Base-by-base conservation (phyloP, 2,888 invertebrate species). In the Agrochola macilenta region DNA sequence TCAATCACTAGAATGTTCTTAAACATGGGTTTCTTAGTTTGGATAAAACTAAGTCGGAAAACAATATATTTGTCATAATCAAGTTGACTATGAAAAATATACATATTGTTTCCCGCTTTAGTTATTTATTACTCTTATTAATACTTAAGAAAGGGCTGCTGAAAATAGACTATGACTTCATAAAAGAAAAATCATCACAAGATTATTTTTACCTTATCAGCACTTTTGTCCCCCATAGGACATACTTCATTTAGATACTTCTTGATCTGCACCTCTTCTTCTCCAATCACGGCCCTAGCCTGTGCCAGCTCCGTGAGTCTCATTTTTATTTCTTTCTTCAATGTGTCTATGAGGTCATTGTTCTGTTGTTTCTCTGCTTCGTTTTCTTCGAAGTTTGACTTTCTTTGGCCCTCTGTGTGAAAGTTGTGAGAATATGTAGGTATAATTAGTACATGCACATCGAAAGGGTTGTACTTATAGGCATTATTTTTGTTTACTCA, bases 321-420 rank as follows among this genome's bases (percentile, higher is more conserved):
- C 76, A 97, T 95, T 86, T 97, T 97, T 69, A 98, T 97, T 88
- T 98, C 98, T 89, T 98, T 98, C 93, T 98, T 98, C 43, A 98
- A 93, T 7, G 97, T 97, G 46, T 97, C 93, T 82, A 98, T 98
- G 76, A 97, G 97, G 76, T 98, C 98, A 77, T 97, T 96, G 91
- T 98, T 98, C 82, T 97, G 97, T 88, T 97, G 97, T 86, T 97
- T 98, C 90, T 98, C 98, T 9, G 97, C 97, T 90, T 98, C 98
- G 93, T 98, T 98, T 92, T 98, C 98, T 92, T 98, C 98, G 88
- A 97, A 98, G 80, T 98, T 97, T 0, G 98, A 98, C 90, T 98
- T 98, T 88, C 98, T 97, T 95, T 98, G 98, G 17, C 98, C 98
- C 97, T 98, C 98, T 98, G 90, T 0, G 83, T 26, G 7, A 76